Percentiles rank a stretch among this genome's conserved stretches.
Evolutionary conservation across 1,140 invertebrate genomes (phyloP).

Genomic region (Xylocopa sonorina): DNA sequence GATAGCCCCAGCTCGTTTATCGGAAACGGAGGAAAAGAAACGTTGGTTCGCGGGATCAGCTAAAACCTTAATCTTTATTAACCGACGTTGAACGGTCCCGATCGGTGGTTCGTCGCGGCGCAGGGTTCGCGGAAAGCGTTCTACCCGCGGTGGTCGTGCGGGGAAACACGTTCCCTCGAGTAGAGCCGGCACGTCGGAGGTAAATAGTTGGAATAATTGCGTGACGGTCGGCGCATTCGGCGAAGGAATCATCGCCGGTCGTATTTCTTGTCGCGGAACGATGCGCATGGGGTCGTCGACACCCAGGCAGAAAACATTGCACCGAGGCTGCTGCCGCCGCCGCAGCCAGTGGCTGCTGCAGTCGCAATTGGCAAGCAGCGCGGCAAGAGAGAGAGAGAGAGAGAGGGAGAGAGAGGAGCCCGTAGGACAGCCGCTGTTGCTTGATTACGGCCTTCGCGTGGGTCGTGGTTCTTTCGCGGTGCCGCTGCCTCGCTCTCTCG

Average conservation of each 20-base stretch:
- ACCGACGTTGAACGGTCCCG: neutral
- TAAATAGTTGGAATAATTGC: constrained; percentile 40
- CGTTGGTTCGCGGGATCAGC: neutral
- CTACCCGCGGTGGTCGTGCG: neutral
- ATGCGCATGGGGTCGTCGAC: constrained; percentile 59
- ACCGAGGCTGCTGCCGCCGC: constrained; percentile 33
- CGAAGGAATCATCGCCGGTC: constrained; percentile 49
- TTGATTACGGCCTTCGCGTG: constrained; percentile 66
- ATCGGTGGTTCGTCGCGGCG: neutral
- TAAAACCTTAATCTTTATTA: neutral
- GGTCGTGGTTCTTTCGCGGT: constrained; percentile 61
- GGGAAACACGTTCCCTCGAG: neutral
- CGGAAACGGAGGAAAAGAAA: neutral
- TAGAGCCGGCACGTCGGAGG: neutral
- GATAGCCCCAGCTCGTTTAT: neutral
- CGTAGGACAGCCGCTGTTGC: constrained; percentile 53
- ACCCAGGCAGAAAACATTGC: constrained; percentile 35
- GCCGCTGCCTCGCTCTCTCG: constrained; percentile 10
- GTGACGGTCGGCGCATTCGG: constrained; percentile 20
- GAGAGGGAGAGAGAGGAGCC: constrained; percentile 13
- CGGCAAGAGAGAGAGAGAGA: neutral
- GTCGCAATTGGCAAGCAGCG: constrained; percentile 57
- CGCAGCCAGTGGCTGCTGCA: constrained; percentile 15
- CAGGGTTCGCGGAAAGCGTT: neutral
- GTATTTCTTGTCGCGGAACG: constrained; percentile 58